phyloP scores from a whole-genome alignment of 2,113 vertebrate genomes.

The Rana temporaria region DNA sequence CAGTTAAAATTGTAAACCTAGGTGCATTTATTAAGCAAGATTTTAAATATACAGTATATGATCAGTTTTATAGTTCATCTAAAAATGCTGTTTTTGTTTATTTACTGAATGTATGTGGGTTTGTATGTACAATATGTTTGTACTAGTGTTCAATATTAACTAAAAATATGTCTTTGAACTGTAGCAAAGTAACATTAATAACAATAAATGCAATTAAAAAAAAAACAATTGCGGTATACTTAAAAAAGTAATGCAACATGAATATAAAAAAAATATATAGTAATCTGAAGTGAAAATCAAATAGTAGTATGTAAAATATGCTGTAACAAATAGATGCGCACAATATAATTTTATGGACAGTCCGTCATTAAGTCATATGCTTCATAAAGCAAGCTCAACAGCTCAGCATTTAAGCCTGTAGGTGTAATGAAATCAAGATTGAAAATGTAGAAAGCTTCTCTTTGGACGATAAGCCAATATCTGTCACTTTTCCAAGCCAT shows the following conservation, averaged over 20 bases:
- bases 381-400: conserved; percentile 49
- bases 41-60: too few species aligned
- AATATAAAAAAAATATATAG: not conserved
- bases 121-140: too few species aligned
- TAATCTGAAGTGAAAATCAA: not conserved
- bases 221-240: not conserved
- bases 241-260: not conserved
- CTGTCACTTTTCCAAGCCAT: conserved; percentile 41
- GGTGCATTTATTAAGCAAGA: too few species aligned
- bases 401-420: conserved; percentile 56
- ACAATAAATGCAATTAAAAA: not conserved
- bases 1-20: too few species aligned
- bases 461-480: conserved; percentile 54
- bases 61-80: too few species aligned
- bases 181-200: not conserved
- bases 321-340: conserved; percentile 49
- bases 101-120: too few species aligned
- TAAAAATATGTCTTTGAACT: too few species aligned
- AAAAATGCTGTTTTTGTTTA: too few species aligned
- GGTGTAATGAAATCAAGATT: conserved; percentile 54
- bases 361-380: conserved; percentile 47
- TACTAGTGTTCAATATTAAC: too few species aligned
- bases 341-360: conserved; percentile 52
- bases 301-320: conserved; percentile 42
- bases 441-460: conserved; percentile 46